These are phyloP conservation scores for Hypomesus transpacificus DNA, from an alignment of 2,113 vertebrate genomes.

Conservation along the genomic window DNA sequence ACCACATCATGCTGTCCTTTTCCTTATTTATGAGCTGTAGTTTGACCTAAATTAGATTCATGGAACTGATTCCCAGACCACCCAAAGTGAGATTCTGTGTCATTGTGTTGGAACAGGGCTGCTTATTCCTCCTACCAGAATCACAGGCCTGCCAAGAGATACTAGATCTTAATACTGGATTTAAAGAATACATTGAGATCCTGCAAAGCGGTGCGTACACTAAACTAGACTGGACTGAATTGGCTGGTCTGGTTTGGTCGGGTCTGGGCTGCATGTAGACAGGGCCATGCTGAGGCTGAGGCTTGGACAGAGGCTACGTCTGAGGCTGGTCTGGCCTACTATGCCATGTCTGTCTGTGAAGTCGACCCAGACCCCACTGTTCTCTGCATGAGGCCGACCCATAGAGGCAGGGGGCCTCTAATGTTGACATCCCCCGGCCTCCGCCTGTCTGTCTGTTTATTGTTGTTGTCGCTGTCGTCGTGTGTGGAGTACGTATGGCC, in stretches of 20 bases:
- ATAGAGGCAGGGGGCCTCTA: constrained; percentile 43
- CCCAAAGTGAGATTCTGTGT: constrained; percentile 47
- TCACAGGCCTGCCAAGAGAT: constrained; percentile 50
- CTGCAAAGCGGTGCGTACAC: no score
- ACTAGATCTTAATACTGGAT: constrained; percentile 38
- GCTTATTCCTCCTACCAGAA: constrained; percentile 56
- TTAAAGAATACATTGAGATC: no score
- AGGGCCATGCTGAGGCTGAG: no score
- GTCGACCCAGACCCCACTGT: no score
- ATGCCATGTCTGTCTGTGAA: no score
- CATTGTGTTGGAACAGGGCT: constrained; percentile 37
- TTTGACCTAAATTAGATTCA: constrained; percentile 67
- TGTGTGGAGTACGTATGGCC: constrained; percentile 60
- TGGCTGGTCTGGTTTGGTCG: no score
- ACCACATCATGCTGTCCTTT: constrained; percentile 33
- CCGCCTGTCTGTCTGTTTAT: constrained; percentile 49
- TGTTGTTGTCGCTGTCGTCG: constrained; percentile 48
- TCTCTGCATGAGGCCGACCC: constrained; percentile 41
- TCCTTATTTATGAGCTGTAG: constrained; percentile 50
- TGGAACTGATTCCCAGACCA: constrained; percentile 46
- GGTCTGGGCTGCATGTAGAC: no score
- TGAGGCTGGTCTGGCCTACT: no score
- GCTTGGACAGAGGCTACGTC: no score
- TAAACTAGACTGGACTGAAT: no score
- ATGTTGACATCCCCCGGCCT: constrained; percentile 58